These are phyloP conservation scores for Protaetia brevitarsis DNA, from an alignment of 1,140 invertebrate species.

Conservation along the genomic window DNA sequence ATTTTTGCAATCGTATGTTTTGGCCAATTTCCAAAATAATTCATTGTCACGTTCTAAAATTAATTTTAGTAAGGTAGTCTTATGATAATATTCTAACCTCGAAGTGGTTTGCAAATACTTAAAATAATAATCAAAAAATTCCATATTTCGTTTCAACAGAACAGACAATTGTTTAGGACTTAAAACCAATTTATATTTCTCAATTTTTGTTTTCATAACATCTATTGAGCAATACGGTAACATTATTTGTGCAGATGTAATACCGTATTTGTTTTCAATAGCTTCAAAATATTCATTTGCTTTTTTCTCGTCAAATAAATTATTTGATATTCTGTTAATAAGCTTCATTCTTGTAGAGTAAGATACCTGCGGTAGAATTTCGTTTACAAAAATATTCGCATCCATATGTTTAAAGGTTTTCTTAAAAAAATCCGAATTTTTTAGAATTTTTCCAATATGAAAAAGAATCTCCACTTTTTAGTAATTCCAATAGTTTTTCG, in stretches of 20 bases:
- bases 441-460: background rate
- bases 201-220: background rate
- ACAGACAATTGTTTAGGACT: background rate
- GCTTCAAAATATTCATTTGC: background rate
- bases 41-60: background rate
- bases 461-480: background rate
- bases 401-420: background rate
- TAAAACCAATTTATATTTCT: constrained; percentile 19
- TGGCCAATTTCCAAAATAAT: background rate
- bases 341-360: background rate
- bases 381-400: background rate
- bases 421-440: constrained; percentile 5
- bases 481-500: background rate
- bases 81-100: background rate
- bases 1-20: background rate
- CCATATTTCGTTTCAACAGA: background rate
- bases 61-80: background rate
- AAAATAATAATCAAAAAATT: constrained; percentile 9
- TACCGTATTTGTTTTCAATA: constrained; percentile 1
- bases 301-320: background rate
- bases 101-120: background rate
- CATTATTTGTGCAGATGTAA: background rate
- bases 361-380: constrained; percentile 10
- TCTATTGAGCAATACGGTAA: background rate
- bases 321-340: constrained; percentile 9